These are phyloP conservation scores for Epistrophella euchroma DNA, from an alignment of 2,888 invertebrate genomes.

Conservation along the genomic window DNA sequence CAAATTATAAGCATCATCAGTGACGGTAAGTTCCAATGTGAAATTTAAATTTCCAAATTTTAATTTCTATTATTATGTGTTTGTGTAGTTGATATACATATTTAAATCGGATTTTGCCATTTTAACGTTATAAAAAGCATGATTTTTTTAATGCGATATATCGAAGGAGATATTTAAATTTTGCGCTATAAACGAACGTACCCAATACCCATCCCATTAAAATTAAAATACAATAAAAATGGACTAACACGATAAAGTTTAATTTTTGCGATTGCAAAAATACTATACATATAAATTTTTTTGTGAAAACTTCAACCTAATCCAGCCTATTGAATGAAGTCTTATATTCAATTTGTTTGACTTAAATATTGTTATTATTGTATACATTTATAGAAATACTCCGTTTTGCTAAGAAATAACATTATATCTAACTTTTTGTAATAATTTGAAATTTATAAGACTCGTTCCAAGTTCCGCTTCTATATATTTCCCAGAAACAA, in stretches of 20 bases:
- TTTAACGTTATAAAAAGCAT: too few species aligned
- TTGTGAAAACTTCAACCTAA: background rate
- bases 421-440: background rate
- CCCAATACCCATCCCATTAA: background rate
- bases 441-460: background rate
- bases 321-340: background rate
- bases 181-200: too few species aligned
- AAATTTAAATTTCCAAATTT: too few species aligned
- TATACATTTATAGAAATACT: too few species aligned
- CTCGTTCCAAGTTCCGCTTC: background rate
- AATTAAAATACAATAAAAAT: background rate
- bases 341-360: background rate
- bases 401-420: background rate
- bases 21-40: too few species aligned
- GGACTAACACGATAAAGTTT: background rate
- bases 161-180: too few species aligned
- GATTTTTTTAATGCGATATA: too few species aligned
- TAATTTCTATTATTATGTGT: too few species aligned
- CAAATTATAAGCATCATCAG: too few species aligned
- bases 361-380: background rate
- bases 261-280: background rate
- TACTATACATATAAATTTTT: background rate
- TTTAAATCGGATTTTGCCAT: too few species aligned
- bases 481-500: slow-evolving; percentile 8
- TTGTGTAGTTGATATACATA: too few species aligned